Conservation (phyloP, 2,797 vertebrate genomes). For the Thaleichthys pacificus region DNA sequence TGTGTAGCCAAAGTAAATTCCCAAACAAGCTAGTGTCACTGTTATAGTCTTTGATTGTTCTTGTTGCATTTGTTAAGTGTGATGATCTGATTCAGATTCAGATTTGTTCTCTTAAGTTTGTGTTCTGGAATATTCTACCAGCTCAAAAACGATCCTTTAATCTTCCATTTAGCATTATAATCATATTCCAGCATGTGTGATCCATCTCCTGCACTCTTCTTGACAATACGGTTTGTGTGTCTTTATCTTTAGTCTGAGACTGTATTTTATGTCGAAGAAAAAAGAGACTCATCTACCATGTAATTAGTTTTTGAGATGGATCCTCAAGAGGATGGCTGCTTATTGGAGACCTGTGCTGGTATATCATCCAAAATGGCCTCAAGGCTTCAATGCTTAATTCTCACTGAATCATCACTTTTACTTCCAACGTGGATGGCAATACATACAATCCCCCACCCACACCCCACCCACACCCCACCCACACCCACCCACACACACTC, state of each 20-base stretch:
- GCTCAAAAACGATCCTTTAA: neutral
- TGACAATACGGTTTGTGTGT: neutral
- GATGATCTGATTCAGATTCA: no score
- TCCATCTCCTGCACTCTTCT: neutral
- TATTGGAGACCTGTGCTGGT: neutral
- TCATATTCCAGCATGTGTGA: neutral
- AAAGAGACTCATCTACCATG: neutral
- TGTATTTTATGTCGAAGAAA: neutral
- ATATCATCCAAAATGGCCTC: neutral
- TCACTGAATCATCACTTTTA: constrained; percentile 5
- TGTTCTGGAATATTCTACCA: no score
- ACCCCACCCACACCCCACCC: no score
- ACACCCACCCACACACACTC: neutral
- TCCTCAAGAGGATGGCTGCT: constrained; percentile 1
- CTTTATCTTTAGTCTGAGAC: neutral
- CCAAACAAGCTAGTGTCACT: neutral
- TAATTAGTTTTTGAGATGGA: neutral
- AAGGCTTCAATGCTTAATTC: constrained; percentile 12
- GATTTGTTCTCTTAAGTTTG: no score
- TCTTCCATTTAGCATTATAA: neutral
- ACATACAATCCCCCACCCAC: no score
- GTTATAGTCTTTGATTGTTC: neutral
- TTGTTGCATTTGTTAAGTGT: neutral
- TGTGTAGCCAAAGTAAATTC: neutral
- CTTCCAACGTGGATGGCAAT: no score